Evolutionary conservation across 2,113 vertebrate species (phyloP).

Genomic region (Oncorhynchus kisutch): DNA sequence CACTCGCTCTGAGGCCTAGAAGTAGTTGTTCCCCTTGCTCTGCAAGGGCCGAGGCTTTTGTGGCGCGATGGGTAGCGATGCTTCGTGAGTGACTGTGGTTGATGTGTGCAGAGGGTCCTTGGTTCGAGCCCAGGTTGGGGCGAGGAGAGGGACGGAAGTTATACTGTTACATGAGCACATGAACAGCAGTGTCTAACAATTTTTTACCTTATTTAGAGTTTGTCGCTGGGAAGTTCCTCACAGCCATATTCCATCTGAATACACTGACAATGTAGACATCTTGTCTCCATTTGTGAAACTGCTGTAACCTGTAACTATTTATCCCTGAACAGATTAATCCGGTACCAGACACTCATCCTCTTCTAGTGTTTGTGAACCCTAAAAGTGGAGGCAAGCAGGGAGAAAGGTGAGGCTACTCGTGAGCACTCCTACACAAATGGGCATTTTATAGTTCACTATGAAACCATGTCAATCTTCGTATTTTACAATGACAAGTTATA

Average conservation of each 20-base stretch:
- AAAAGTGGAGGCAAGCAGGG: slow-evolving; percentile 94
- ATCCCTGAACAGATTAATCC: slow-evolving; percentile 76
- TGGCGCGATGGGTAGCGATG: no score
- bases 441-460: neutral
- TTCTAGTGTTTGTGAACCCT: slow-evolving; percentile 90
- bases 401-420: slow-evolving; percentile 75
- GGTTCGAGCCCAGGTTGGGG: no score
- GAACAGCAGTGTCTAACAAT: neutral
- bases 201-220: neutral
- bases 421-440: neutral
- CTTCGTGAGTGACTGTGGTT: no score
- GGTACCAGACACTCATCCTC: slow-evolving; percentile 82
- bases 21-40: no score
- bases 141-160: no score
- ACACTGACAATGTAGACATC: neutral
- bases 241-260: neutral
- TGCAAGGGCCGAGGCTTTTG: no score
- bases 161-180: neutral
- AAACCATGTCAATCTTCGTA: neutral
- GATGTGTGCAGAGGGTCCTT: no score
- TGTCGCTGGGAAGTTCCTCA: neutral
- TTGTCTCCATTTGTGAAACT: neutral
- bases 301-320: neutral
- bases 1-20: no score
- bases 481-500: neutral